These are phyloP conservation scores for Sarcophilus harrisii DNA, from an alignment of 2,797 vertebrate genomes.

Conservation along the genomic window DNA sequence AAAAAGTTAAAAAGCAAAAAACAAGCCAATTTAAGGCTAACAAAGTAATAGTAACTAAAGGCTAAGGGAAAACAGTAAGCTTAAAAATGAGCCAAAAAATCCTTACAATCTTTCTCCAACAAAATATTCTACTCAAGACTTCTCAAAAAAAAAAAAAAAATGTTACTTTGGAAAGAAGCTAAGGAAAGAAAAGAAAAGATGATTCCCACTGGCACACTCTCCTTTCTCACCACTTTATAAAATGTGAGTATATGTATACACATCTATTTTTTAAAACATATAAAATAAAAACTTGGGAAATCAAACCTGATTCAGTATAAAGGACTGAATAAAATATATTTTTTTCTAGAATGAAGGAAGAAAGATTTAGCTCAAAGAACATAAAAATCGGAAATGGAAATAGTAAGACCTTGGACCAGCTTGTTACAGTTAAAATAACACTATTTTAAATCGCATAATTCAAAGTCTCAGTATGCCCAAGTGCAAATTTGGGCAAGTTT, in stretches of 20 bases:
- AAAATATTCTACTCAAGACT: background rate
- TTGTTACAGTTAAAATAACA: background rate
- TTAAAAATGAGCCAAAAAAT: constrained; percentile 18
- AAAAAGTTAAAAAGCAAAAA: constrained; percentile 56
- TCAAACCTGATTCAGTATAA: constrained; percentile 47
- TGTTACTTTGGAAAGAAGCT: constrained; percentile 20
- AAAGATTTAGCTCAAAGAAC: background rate
- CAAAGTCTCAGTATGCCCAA: background rate
- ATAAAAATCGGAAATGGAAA: background rate
- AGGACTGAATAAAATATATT: constrained; percentile 4
- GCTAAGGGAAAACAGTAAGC: background rate
- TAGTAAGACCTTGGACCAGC: background rate
- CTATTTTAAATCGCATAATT: background rate
- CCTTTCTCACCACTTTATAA: background rate
- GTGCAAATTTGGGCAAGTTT: background rate
- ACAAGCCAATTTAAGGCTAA: constrained; percentile 60
- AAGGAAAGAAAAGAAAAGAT: constrained; percentile 8
- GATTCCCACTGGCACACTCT: background rate
- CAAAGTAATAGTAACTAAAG: constrained; percentile 19
- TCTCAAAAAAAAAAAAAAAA: background rate
- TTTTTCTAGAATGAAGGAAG: background rate
- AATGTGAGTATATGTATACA: background rate
- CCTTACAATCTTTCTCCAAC: constrained; percentile 20
- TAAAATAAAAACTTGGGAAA: background rate
- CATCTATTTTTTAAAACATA: background rate